phyloP scores from a whole-genome alignment of 2,797 vertebrate genomes.

The Sebastes reedi region DNA sequence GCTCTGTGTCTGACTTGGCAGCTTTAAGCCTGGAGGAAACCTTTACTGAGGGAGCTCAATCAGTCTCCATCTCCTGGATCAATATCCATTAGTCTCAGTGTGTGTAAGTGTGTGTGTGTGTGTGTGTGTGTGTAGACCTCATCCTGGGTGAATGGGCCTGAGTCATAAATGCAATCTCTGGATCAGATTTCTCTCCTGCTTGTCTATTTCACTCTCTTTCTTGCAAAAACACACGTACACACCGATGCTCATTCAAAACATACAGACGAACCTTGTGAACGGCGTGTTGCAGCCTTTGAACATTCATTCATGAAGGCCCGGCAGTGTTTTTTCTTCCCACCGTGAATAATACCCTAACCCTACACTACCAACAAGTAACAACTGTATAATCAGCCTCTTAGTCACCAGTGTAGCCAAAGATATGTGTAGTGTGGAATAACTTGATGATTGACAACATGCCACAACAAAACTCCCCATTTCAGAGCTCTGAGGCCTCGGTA shows the following conservation, averaged over 20 bases:
- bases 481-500: conserved; percentile 44
- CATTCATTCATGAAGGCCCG: conserved; percentile 57
- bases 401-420: conserved; percentile 47
- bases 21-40: conserved; percentile 71
- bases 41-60: conserved; percentile 66
- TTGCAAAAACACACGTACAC: conserved; percentile 40
- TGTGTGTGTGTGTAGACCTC: conserved; percentile 36
- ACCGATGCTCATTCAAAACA: conserved; percentile 54
- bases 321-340: neutral
- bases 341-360: conserved; percentile 14
- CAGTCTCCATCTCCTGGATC: conserved; percentile 77
- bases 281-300: conserved; percentile 31
- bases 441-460: conserved; percentile 71
- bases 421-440: conserved; percentile 50
- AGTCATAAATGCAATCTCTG: conserved; percentile 71
- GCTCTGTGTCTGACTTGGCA: conserved; percentile 68
- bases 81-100: conserved; percentile 78
- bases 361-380: conserved; percentile 31
- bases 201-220: conserved; percentile 37
- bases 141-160: conserved; percentile 67
- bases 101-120: conserved; percentile 6
- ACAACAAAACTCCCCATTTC: conserved; percentile 70
- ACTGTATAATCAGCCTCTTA: conserved; percentile 40
- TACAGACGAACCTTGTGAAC: conserved; percentile 44
- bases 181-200: conserved; percentile 66